Evolutionary conservation across 2,888 invertebrate species (phyloP), one percentile per base, ranked within the genome.

Genomic region (Drosophila fulvimacula): DNA sequence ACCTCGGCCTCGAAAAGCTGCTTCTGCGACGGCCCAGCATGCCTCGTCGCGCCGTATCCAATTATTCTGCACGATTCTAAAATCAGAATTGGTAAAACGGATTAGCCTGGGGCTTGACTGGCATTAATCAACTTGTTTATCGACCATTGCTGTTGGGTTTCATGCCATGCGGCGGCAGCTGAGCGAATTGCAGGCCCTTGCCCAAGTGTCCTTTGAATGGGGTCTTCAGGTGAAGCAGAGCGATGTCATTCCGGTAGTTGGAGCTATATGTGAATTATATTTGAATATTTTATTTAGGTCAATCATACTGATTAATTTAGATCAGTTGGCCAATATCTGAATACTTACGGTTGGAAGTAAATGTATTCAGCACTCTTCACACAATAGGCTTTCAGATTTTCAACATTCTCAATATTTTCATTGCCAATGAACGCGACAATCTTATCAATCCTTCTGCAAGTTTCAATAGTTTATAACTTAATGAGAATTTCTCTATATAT

Each of bases 201-300:
- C 34, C 24, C 1, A 75, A 17, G 19, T 60, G 30, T 56, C 49
- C 73, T 42, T 52, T 51, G 32, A 79, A 87, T 0, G 70, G 44
- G 0, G 72, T 51, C 34, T 59, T 67, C 66, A 92, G 71, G 24
- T 86, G 74, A 19, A 91, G 74, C 30, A 92, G 64, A 1, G 91
- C 91, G 46, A 92, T 92, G 51, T 92, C 92, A 76, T 92, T 92
- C 38, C 85, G 90, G 42, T 90, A 87, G 64, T 82, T 88, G 17
- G 78, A 82, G 7, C 92, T 92, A n/a, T 2, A 15, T 27, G 13
- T 30, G 27, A 30, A 30, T 15, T 13, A 5, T 15, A 5, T 36
- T 10, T 32, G 10, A 10, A 32, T 32, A 10, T 32, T 32, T 32
- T 10, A 32, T 32, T 24, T 24, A 24, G 24, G 5, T 24, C 24